Evolutionary conservation across 2,797 vertebrate species (phyloP), one percentile per base, ranked within the genome.

Genomic region (Sciurus carolinensis): DNA sequence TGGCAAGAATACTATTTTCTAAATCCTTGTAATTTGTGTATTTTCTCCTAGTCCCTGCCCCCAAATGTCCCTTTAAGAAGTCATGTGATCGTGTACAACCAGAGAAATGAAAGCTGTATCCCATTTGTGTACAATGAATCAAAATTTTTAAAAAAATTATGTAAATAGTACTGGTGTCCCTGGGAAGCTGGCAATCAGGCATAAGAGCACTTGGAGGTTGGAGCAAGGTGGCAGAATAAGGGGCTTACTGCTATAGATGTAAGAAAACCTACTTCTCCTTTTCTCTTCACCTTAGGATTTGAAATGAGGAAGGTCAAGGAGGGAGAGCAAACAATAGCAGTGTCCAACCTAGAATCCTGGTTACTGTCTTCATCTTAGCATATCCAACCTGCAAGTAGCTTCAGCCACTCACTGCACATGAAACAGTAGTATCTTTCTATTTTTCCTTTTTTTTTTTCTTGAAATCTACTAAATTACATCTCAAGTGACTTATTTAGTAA

Each of bases 401-500:
- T 95, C 42, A 71, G 1, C 50, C 18, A 73, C n/a, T 10, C 26
- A 73, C 30, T 12, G 14, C 36, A 83, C 20, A 1, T 50, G 66
- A 91, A 62, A 59, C 33, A 86, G 83, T 18, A 33, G 24, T 36
- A 7, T 47, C 75, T 81, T 84, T 57, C 66, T 83, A 3, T 24
- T 39, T 75, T 0, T 54, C 39, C 20, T 14, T 1, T 54, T 1
- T 54, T 50, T 50, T 50, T 50, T 50, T 54, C 39, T 90, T 28
- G 8, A 85, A 96, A 85, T 52, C 62, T 50, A 14, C 62, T 47
- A n/a, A 30, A 75, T 42, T 69, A 50, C 2, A 57, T 83, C 33
- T 86, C 82, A 75, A 72, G 85, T 87, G 44, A 52, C 86, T 96
- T 94, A 54, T 71, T 97, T 94, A 62, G 26, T 95, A 94, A 90